Evolutionary conservation across 1,140 invertebrate genomes (phyloP), one percentile per base, ranked within the genome.

Genomic region (Lepidurus arcticus): DNA sequence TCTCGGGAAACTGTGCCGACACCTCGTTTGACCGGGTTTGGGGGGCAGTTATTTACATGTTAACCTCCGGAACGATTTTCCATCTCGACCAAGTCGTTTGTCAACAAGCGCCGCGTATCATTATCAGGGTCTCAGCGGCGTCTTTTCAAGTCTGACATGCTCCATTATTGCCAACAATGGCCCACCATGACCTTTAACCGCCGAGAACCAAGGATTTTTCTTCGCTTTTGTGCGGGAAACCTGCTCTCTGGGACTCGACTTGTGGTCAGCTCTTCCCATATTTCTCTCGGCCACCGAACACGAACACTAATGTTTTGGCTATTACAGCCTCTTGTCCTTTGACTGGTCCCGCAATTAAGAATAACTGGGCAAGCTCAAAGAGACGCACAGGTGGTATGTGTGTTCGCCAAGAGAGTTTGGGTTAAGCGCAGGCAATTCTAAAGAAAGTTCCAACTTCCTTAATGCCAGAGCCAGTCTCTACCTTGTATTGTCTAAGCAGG

Each of bases 91-190:
- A 65, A 65, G 53, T 65, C 53, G 53, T 65, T 65, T 65, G 53
- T 65, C 53, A 65, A 65, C 53, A 65, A 65, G 1, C 53, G 53
- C 16, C 53, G 53, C 53, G 53, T 65, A 65, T 65, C 53, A 21
- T 65, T 65, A 65, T 21, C 53, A 65, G 53, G 53, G 53, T 65
- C 53, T 65, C 53, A 65, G 53, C 53, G 53, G 53, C 16, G 21
- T 65, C 53, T 65, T 65, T 65, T 65, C 53, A 65, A 65, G 53
- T 65, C 53, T n/a, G 53, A 65, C 53, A 65, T 65, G 53, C 53
- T 65, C 53, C 21, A 16, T 65, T 65, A 65, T 65, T 13, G 53
- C 53, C 53, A 13, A 65, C 53, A 65, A 65, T 65, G 21, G 53
- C 53, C 53, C 53, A 21, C 53, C 13, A n/a, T 7, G 53, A 65